A percentile compares a stretch with the other conserved stretches of the same genome.
phyloP scores from a whole-genome alignment of 2,113 vertebrate species.

The Capreolus pygargus region DNA sequence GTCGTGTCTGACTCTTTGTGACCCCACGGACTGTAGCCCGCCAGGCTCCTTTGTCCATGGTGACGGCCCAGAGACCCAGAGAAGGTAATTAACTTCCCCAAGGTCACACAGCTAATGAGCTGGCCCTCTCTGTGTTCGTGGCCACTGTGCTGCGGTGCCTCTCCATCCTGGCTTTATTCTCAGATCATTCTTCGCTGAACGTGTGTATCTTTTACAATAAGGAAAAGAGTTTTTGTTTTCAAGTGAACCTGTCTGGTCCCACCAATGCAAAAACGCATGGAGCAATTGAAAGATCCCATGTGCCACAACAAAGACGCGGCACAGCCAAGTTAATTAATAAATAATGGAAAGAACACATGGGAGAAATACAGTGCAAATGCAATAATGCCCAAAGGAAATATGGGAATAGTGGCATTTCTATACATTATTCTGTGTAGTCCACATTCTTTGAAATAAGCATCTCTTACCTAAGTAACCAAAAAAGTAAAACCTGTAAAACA shows the following conservation, averaged over 20 bases:
- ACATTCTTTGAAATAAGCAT: not conserved
- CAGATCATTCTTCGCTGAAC: not conserved
- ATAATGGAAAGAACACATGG: not conserved
- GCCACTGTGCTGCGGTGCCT: rapidly evolving
- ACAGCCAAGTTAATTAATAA: not conserved
- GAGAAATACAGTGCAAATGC: not conserved
- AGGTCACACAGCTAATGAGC: not conserved
- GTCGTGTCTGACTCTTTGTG: not conserved
- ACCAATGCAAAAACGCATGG: not conserved
- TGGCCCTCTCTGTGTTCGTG: too few relatives aligned
- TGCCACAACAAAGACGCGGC: rapidly evolving
- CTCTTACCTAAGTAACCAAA: not conserved
- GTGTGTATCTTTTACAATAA: not conserved
- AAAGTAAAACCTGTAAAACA: not conserved
- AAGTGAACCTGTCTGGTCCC: not conserved
- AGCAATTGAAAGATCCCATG: not conserved
- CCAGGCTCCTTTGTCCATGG: not conserved
- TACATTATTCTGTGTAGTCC: not conserved
- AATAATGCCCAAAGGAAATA: not conserved
- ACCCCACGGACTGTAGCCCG: not conserved
- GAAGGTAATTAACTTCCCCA: not conserved
- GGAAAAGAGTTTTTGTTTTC: not conserved
- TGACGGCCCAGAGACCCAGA: not conserved
- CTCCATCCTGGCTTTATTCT: not conserved
- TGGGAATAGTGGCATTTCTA: not conserved